Evolutionary conservation across 2,113 vertebrate species (phyloP).

Genomic region (Hippocampus guttulatus): DNA sequence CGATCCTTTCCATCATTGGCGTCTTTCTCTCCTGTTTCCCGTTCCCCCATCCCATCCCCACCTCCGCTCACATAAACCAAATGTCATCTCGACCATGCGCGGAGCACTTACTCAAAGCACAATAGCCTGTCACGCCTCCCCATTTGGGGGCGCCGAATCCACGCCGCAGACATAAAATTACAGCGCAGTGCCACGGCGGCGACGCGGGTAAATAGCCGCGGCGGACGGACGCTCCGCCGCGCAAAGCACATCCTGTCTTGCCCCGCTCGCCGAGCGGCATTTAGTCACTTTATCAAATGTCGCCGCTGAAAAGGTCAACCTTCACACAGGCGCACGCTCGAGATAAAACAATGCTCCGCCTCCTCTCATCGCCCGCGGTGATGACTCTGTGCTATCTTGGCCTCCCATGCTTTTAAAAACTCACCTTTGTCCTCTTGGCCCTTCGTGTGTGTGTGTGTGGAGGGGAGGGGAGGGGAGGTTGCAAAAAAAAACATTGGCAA

Average conservation of each 20-base stretch:
- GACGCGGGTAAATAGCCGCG: slow-evolving; percentile 25
- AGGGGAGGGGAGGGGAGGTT: too few species aligned
- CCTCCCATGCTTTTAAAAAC: slow-evolving; percentile 29
- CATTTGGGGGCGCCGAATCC: slow-evolving; percentile 24
- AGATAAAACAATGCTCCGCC: slow-evolving; percentile 52
- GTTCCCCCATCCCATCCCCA: too few species aligned
- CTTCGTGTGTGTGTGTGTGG: too few species aligned
- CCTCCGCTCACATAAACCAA: slow-evolving; percentile 12
- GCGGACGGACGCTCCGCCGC: not conserved
- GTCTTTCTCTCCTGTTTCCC: not conserved
- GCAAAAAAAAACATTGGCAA: too few species aligned
- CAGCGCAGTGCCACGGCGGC: slow-evolving; percentile 15
- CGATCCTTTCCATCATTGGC: not conserved
- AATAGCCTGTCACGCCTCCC: slow-evolving; percentile 43
- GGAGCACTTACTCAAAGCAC: slow-evolving; percentile 33
- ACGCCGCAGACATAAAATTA: slow-evolving; percentile 27
- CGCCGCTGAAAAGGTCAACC: slow-evolving; percentile 55
- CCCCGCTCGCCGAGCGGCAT: slow-evolving; percentile 22
- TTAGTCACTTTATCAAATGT: slow-evolving; percentile 60
- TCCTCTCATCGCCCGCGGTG: slow-evolving; percentile 47
- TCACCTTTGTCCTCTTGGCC: slow-evolving; percentile 23
- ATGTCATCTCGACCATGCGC: slow-evolving; percentile 22
- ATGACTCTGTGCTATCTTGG: slow-evolving; percentile 27
- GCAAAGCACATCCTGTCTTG: slow-evolving; percentile 12
- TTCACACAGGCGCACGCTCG: slow-evolving; percentile 39